Evolutionary conservation across 2,888 invertebrate species (phyloP).

Genomic region (Stenchaetothrips biformis): DNA sequence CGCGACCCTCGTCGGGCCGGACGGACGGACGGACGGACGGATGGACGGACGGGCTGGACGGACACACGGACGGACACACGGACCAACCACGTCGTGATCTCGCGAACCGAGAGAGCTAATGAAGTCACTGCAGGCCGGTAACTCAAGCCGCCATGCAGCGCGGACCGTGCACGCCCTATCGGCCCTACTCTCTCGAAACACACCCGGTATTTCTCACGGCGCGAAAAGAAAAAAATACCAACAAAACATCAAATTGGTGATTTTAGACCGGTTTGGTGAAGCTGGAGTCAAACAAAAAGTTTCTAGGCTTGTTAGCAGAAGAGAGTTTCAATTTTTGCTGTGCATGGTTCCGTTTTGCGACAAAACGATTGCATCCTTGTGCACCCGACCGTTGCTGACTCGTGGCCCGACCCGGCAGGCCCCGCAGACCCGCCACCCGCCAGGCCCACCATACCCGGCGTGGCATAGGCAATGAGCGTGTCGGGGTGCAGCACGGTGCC

Average conservation of each 20-base stretch:
- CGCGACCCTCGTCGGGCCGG: neutral
- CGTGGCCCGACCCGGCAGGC: neutral
- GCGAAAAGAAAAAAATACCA: neutral
- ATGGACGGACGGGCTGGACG: neutral
- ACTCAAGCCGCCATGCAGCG: neutral
- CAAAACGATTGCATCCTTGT: neutral
- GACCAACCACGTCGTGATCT: constrained; percentile 21
- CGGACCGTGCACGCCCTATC: neutral
- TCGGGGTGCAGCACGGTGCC: neutral
- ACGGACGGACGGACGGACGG: neutral
- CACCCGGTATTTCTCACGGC: neutral
- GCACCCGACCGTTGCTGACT: neutral
- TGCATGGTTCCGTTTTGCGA: neutral
- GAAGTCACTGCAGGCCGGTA: constrained; percentile 18
- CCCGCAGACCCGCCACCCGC: neutral
- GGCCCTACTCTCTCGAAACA: neutral
- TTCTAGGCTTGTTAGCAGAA: neutral
- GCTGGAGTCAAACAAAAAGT: too few species aligned
- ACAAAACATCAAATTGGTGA: neutral
- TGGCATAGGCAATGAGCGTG: neutral
- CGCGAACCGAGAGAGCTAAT: constrained; percentile 19
- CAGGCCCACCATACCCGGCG: neutral
- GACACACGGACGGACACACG: neutral
- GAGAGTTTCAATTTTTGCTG: neutral
- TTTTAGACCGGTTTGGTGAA: too few species aligned